These are phyloP conservation scores for Odobenus rosmarus DNA, from an alignment of 2,113 vertebrate species.

Conservation along the genomic window DNA sequence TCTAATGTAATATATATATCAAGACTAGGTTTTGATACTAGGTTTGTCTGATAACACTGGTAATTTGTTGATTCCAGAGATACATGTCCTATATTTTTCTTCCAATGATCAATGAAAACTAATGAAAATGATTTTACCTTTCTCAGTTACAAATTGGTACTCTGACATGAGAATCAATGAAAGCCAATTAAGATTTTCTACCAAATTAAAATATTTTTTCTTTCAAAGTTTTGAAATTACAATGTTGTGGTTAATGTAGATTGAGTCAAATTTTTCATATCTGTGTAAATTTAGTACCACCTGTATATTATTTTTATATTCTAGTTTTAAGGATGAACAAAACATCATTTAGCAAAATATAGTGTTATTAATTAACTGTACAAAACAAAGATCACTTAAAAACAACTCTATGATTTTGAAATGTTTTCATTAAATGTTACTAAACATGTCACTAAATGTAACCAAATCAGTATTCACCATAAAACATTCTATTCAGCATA, in stretches of 20 bases:
- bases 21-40: background rate
- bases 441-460: constrained; percentile 2
- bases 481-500: background rate
- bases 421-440: background rate
- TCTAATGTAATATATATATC: background rate
- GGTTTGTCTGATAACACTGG: background rate
- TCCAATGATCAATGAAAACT: background rate
- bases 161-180: constrained; percentile 1
- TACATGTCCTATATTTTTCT: background rate
- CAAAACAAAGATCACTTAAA: constrained; percentile 36
- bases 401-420: background rate
- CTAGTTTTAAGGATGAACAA: background rate
- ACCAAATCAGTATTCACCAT: background rate
- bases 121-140: constrained; percentile 24
- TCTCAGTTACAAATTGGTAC: background rate
- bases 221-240: background rate
- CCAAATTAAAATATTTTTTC: constrained; percentile 1
- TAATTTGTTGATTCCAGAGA: background rate
- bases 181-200: constrained; percentile 22
- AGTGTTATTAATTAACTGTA: background rate
- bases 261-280: background rate
- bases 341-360: background rate
- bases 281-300: background rate
- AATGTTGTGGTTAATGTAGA: background rate
- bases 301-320: background rate